phyloP scores from a whole-genome alignment of 2,888 invertebrate genomes.

The Leistus spinibarbis region DNA sequence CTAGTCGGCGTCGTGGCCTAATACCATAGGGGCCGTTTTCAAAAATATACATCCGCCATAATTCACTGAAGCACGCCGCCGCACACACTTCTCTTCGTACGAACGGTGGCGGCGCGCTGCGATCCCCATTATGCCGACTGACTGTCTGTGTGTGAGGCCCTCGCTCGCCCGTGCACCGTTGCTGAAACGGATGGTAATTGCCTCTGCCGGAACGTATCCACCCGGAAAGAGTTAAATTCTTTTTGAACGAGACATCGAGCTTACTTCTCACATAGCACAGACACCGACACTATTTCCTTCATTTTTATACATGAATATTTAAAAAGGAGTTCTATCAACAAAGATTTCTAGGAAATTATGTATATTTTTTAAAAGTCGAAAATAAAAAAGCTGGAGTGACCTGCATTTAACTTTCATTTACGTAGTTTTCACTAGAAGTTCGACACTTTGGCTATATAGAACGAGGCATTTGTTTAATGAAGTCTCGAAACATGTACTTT shows the following conservation, averaged over 20 bases:
- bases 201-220: conserved; percentile 21
- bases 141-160: background rate
- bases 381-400: too few relatives aligned
- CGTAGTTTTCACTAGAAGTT: too few relatives aligned
- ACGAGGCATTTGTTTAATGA: too few relatives aligned
- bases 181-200: conserved; percentile 22
- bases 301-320: background rate
- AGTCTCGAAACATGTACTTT: too few relatives aligned
- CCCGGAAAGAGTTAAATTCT: conserved; percentile 20
- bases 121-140: background rate
- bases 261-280: conserved; percentile 16
- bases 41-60: conserved; percentile 37
- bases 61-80: conserved; percentile 10
- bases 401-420: too few relatives aligned
- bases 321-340: background rate
- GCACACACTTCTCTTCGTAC: background rate
- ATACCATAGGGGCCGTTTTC: conserved; percentile 18
- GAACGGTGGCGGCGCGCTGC: background rate
- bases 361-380: too few relatives aligned
- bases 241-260: conserved; percentile 15
- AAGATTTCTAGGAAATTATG: too few relatives aligned
- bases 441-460: too few relatives aligned
- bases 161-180: background rate
- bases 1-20: background rate
- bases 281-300: background rate